These are phyloP conservation scores for Ramphastos sulfuratus DNA, from an alignment of 2,113 vertebrate species.

Conservation along the genomic window DNA sequence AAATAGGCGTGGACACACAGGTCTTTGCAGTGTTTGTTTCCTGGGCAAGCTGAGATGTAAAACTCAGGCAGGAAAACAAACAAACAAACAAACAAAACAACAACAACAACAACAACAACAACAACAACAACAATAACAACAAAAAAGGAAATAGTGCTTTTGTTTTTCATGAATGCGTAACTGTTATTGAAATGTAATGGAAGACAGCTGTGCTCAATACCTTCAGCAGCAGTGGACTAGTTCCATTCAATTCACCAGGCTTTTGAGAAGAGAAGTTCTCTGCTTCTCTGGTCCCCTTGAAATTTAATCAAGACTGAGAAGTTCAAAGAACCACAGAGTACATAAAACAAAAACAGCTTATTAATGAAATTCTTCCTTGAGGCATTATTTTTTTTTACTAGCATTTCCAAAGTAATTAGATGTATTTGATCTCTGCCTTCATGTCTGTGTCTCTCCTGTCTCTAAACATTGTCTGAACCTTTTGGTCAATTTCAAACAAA, in stretches of 20 bases:
- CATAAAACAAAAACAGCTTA: not conserved
- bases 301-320: not conserved
- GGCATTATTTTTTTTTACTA: not conserved
- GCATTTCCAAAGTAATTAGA: not conserved
- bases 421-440: not conserved
- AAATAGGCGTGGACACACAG: not conserved
- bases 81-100: too few relatives aligned
- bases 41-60: not conserved
- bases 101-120: not conserved
- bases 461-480: not conserved
- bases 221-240: not conserved
- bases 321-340: not conserved
- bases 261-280: not conserved
- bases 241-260: not conserved
- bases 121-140: not conserved
- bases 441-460: not conserved
- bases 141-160: too few relatives aligned
- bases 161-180: not conserved
- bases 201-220: not conserved
- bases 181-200: not conserved
- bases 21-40: not conserved
- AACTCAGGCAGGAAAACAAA: not conserved
- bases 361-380: not conserved
- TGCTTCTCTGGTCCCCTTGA: not conserved
- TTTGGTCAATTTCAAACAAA: not conserved